These are phyloP conservation scores for Macrochelys suwanniensis DNA, from an alignment of 2,797 vertebrate species.

Conservation along the genomic window DNA sequence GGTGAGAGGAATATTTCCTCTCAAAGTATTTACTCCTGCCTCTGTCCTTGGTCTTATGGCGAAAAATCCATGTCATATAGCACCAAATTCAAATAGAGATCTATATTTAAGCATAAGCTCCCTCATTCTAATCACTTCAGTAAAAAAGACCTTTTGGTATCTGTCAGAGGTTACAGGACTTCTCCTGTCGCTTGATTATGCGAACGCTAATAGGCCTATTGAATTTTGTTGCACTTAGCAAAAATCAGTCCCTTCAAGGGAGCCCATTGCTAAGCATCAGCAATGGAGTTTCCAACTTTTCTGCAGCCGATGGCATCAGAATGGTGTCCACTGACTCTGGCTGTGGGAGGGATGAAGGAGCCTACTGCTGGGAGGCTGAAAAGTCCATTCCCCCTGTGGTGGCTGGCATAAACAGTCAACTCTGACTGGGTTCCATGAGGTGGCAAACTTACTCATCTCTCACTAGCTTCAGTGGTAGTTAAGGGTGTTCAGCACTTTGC, in stretches of 20 bases:
- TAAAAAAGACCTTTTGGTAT: neutral
- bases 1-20: neutral
- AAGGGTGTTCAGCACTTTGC: neutral
- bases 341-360: neutral
- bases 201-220: fast-evolving
- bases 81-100: neutral
- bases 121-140: neutral
- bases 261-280: neutral
- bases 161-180: neutral
- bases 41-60: neutral
- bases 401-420: fast-evolving
- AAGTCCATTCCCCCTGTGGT: neutral
- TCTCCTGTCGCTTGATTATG: neutral
- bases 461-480: neutral
- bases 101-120: neutral
- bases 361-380: neutral
- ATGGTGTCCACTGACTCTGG: fast-evolving
- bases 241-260: neutral
- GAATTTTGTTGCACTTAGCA: neutral
- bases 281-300: neutral
- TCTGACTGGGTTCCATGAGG: fast-evolving
- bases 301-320: fast-evolving
- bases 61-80: neutral
- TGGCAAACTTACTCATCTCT: fast-evolving
- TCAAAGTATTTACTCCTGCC: neutral